Evolutionary conservation across 2,797 vertebrate species (phyloP), one percentile per base, ranked within the genome.

Genomic region (Neostethus bicornis): DNA sequence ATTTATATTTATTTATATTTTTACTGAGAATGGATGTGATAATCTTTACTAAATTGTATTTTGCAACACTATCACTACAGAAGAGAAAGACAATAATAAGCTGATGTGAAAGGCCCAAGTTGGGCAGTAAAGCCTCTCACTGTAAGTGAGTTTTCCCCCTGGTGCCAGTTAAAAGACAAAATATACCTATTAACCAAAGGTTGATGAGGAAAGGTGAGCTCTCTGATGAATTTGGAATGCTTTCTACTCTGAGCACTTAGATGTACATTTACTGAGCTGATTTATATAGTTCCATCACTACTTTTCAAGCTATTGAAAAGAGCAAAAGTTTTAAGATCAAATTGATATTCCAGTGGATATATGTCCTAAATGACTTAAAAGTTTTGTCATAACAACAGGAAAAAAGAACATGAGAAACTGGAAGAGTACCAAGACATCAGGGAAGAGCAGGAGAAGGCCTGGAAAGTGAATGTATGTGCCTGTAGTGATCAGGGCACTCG

Each of bases 111-210:
- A 61, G n/a, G 7, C 26, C 42, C 4, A 26, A 8, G 8, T 20
- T 4, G 0, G 2, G 8, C 17, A 46, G 19, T 55, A 16, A 16
- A 37, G 37, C 32, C 17, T 55, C 41, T 43, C 23, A 67, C 39
- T 56, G 42, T 47, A 49, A 46, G 57, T 67, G 52, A 71, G 21
- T 48, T 60, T 31, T 70, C 70, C 62, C 31, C 35, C 5, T 31
- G 54, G 43, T 58, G 28, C 43, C 20, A 57, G 44, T 71, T 69
- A 29, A 63, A 68, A 57, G 41, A 70, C 48, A 17, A 2, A 63
- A 59, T 61, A 61, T 19, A 45, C 38, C 37, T 61, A 66, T 67
- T 72, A 72, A 65, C 47, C 61, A 37, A n/a, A n/a, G 31, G 39
- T 60, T 9, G 32, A 65, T 60, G 44, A 60, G 39, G 41, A 26